Evolutionary conservation across 2,797 vertebrate species (phyloP).

Genomic region (Toxotes lorentzi): DNA sequence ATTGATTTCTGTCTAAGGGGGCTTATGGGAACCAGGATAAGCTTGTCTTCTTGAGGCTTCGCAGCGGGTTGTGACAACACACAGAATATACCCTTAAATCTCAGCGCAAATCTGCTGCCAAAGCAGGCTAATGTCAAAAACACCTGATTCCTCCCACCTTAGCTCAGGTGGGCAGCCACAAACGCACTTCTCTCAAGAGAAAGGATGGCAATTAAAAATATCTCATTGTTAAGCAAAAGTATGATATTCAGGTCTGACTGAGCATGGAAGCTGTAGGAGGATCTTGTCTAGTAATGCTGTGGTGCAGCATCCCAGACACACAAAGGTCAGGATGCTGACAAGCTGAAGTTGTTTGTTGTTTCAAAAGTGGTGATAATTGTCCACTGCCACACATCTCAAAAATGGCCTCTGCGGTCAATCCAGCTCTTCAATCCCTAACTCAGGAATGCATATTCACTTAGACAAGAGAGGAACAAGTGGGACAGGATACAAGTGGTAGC

Average conservation of each 20-base stretch:
- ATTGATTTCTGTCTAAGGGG: constrained; percentile 84
- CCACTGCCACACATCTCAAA: constrained; percentile 61
- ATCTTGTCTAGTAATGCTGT: constrained; percentile 56
- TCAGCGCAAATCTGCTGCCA: constrained; percentile 66
- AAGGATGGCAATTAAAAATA: constrained; percentile 45
- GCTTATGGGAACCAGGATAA: constrained; percentile 74
- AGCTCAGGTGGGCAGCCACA: constrained; percentile 54
- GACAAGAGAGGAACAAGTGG: constrained; percentile 63
- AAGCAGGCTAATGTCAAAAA: constrained; percentile 56
- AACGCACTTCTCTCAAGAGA: constrained; percentile 41
- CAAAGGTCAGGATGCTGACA: constrained; percentile 67
- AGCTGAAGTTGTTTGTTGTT: constrained; percentile 82
- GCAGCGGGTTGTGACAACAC: constrained; percentile 73
- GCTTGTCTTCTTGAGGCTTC: constrained; percentile 76
- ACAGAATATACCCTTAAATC: constrained; percentile 64
- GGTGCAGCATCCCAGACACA: constrained; percentile 61
- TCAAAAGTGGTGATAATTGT: constrained; percentile 79
- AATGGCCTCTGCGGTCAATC: constrained; percentile 58
- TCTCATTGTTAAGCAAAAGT: constrained; percentile 65
- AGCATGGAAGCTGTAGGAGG: constrained; percentile 67
- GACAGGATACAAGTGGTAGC: constrained; percentile 63
- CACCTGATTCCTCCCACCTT: constrained; percentile 57
- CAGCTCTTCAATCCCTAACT: constrained; percentile 66
- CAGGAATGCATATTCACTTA: constrained; percentile 60
- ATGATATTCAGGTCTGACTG: constrained; percentile 51